Base-by-base conservation (phyloP, 1,140 invertebrate genomes). In the Vanessa tameamea region DNA sequence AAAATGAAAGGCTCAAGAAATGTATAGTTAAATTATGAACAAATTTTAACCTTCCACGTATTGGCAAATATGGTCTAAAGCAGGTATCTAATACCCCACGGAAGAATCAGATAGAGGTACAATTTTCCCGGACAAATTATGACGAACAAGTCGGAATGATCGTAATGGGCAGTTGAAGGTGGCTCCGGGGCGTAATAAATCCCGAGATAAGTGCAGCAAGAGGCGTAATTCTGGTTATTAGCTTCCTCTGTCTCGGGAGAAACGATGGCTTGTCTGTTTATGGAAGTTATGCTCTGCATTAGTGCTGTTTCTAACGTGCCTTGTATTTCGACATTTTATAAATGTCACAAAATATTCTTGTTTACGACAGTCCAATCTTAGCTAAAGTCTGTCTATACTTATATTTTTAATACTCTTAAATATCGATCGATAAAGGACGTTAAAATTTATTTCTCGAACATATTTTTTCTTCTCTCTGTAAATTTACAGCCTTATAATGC, bases 121-220 rank as follows among this genome's bases (percentile, higher is more conserved):
- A 80, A 82, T 80, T 77, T 78, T 69, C 72, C 75, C 48, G 68
- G 64, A 77, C 76, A 73, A 77, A 77, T 77, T 77, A 77, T 70
- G 76, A 77, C 61, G 66, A 69, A 47, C 69, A 69, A 67, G 69
- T 66, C 64, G 68, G 64, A 75, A 75, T 71, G 63, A 64, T 64
- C 53, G 68, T 77, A 77, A 77, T 77, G 64, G 72, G 48, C 72
- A 74, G 76, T 74, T 72, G 75, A 73, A 77, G 75, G 75, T 73
- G 71, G 69, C 76, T 72, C n/a, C 53, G 31, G 72, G 76, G 71
- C 61, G 59, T 66, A 64, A 77, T 77, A 77, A 77, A 77, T 77
- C 76, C 72, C 47, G 8, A 66, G 55, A 70, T 73, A 73, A 72
- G 66, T 76, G 75, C 75, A 72, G 75, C 59, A 14, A n/a, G 53